Percentiles rank a stretch among this genome's conserved stretches.
Evolutionary conservation across 2,888 invertebrate genomes (phyloP).

Genomic region (Lithophane leautieri): DNA sequence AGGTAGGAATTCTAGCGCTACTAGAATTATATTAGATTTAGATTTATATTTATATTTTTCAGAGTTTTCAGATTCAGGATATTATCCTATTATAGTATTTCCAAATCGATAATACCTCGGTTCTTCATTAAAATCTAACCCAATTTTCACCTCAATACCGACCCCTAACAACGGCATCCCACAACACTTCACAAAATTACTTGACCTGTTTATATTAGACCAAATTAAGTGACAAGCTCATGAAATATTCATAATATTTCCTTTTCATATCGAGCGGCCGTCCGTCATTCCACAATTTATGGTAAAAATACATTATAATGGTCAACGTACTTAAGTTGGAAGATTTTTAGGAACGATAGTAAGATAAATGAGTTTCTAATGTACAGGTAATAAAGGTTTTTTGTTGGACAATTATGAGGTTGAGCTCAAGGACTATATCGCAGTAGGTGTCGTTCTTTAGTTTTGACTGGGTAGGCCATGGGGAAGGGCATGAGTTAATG

Average conservation of each 20-base stretch:
- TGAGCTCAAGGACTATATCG: neutral
- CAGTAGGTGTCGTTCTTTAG: neutral
- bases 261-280: constrained; percentile 36
- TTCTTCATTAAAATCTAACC: constrained; percentile 12
- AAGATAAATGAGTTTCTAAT: constrained; percentile 20
- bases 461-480: neutral
- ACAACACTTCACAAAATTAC: constrained; percentile 35
- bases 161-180: constrained; percentile 35
- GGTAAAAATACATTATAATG: constrained; percentile 49
- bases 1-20: no score
- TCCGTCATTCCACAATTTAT: constrained; percentile 23
- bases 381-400: neutral
- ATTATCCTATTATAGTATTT: no score
- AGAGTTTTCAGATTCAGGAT: no score
- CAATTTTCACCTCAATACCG: neutral
- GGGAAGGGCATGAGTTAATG: neutral
- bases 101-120: neutral
- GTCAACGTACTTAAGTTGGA: constrained; percentile 8
- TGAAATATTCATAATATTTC: constrained; percentile 59
- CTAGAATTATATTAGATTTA: no score
- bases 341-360: constrained; percentile 37
- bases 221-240: constrained; percentile 43
- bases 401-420: neutral
- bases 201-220: constrained; percentile 39
- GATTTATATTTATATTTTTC: no score